Evolutionary conservation across 2,888 invertebrate species (phyloP).

Genomic region (Agonum fuliginosum): DNA sequence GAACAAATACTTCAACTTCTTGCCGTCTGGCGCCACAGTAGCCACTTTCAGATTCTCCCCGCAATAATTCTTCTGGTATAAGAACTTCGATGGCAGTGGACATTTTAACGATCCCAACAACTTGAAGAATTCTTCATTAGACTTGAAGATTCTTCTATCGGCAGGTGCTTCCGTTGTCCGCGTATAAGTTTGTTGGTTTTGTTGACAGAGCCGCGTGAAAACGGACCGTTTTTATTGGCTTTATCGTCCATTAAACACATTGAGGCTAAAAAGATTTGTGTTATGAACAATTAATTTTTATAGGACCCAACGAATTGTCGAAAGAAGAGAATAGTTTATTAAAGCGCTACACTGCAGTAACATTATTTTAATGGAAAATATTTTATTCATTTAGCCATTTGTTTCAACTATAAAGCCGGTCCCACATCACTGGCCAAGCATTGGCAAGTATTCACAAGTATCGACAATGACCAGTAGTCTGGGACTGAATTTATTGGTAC

Average conservation of each 20-base stretch:
- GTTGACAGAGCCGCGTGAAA: constrained; percentile 46
- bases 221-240: constrained; percentile 19
- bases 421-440: no score
- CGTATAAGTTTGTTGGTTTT: neutral
- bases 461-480: no score
- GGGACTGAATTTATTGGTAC: no score
- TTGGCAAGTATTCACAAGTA: no score
- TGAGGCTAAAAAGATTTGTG: constrained; percentile 21
- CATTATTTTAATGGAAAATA: no score
- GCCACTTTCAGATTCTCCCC: neutral
- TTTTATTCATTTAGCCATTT: no score
- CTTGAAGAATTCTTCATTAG: constrained; percentile 5
- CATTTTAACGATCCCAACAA: constrained; percentile 21
- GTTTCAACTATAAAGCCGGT: no score
- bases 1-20: neutral
- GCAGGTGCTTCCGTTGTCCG: constrained; percentile 35
- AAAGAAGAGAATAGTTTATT: no score
- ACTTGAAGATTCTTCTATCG: neutral
- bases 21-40: neutral
- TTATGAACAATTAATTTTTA: constrained; percentile 52
- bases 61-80: neutral
- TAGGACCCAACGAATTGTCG: constrained; percentile 30
- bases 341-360: no score
- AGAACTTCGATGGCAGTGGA: constrained; percentile 6
- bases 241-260: constrained; percentile 52